Evolutionary conservation across 2,113 vertebrate species (phyloP), one percentile per base, ranked within the genome.

Genomic region (Coregonus clupeaformis): DNA sequence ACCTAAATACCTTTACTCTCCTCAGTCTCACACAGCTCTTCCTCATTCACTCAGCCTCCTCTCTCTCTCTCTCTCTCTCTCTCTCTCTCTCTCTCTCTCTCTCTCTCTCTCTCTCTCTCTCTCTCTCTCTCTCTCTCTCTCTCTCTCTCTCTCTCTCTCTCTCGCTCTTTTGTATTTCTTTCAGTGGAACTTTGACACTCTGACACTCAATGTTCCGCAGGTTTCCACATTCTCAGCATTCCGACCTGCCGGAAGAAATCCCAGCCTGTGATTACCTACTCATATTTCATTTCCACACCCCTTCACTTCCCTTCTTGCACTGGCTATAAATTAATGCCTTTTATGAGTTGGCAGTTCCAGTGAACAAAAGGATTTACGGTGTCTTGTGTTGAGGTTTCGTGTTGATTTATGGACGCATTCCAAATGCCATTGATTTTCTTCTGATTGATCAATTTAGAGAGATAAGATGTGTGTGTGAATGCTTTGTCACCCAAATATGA

Each of bases 161-260:
- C 0, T 2, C 6, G 6, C 6, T 36, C 32, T 9, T 6, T 36
- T 36, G 0, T 0, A 0, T 32, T 6, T 32, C 32, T 6, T 6
- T 6, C 73, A n/a, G 20, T 63, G 36, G 5, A 82, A 75, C 74
- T 55, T 80, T 90, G 82, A 87, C 49, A 49, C 47, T 49, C 47
- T 86, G 83, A 74, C 80, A 78, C 85, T 82, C 52, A 77, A 75
- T 14, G 63, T 65, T 65, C 63, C 14, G 14, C 27, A 29, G 24
- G 74, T 78, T 89, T 89, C 83, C 57, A 78, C 88, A 90, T 91
- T 90, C 70, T n/a, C 73, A 72, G 83, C 83, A 88, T 88, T 79
- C 82, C 75, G 71, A 78, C 81, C 81, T 84, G 75, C 82, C 24
- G 69, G 86, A 88, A 86, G 82, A 85, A 87, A 89, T 87, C 79